Evolutionary conservation across 2,888 invertebrate species (phyloP).

Genomic region (Agonum fuliginosum): DNA sequence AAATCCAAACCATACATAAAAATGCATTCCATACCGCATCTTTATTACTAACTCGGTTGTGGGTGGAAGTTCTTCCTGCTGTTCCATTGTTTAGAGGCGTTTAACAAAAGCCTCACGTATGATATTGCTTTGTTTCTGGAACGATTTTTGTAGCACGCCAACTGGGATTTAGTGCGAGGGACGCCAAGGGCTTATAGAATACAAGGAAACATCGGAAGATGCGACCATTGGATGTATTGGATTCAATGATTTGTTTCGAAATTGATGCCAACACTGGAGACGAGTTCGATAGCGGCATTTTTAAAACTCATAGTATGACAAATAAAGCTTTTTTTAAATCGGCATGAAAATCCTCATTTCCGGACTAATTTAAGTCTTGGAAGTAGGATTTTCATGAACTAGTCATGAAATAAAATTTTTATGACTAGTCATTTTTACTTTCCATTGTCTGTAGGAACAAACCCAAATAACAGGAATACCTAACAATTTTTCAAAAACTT

Average conservation of each 20-base stretch:
- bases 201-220: conserved; percentile 49
- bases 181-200: conserved; percentile 48
- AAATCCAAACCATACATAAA: conserved; percentile 40
- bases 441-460: too few species aligned
- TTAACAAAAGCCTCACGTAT: conserved; percentile 55
- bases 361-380: too few species aligned
- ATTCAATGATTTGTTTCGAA: conserved; percentile 17
- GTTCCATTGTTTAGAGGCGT: conserved; percentile 51
- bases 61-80: conserved; percentile 9
- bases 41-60: conserved; percentile 28
- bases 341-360: too few species aligned
- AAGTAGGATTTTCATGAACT: too few species aligned
- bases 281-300: too few species aligned
- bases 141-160: conserved; percentile 53
- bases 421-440: too few species aligned
- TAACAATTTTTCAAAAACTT: too few species aligned
- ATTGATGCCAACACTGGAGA: too few species aligned
- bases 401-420: too few species aligned
- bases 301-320: too few species aligned
- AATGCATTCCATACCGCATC: conserved; percentile 17
- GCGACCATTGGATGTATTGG: neutral
- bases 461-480: too few species aligned
- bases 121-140: conserved; percentile 58
- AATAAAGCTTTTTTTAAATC: too few species aligned
- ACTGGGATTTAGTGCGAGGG: conserved; percentile 43